Percentiles rank a stretch among this genome's conserved stretches.
phyloP scores from a whole-genome alignment of 2,113 vertebrate species.

The Gyps fulvus region DNA sequence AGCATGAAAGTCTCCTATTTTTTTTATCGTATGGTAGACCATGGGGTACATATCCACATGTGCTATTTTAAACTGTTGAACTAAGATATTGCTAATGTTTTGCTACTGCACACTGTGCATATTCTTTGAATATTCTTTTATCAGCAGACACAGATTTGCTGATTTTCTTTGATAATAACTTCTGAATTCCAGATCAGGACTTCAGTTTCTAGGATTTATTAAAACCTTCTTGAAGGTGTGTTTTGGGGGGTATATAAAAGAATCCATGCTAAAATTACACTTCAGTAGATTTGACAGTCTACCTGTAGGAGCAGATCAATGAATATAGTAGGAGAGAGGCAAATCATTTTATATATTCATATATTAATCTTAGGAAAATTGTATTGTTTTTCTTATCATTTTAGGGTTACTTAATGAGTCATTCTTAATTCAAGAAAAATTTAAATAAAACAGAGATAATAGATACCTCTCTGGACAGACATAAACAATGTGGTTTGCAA shows the following conservation, averaged over 20 bases:
- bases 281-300: background rate
- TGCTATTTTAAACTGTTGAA: background rate
- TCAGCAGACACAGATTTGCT: background rate
- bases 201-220: background rate
- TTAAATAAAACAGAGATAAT: background rate
- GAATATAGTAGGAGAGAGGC: background rate
- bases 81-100: background rate
- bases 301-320: background rate
- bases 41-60: background rate
- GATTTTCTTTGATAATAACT: background rate
- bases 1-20: background rate
- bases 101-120: background rate
- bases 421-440: background rate
- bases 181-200: background rate
- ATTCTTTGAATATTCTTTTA: background rate
- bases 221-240: background rate
- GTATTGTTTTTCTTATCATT: background rate
- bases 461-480: background rate
- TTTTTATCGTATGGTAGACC: background rate
- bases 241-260: background rate
- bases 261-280: background rate
- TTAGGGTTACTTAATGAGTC: background rate
- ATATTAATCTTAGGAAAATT: background rate
- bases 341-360: background rate
- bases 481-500: background rate